phyloP scores from a whole-genome alignment of 1,140 invertebrate species.

The Sitobion miscanthi region DNA sequence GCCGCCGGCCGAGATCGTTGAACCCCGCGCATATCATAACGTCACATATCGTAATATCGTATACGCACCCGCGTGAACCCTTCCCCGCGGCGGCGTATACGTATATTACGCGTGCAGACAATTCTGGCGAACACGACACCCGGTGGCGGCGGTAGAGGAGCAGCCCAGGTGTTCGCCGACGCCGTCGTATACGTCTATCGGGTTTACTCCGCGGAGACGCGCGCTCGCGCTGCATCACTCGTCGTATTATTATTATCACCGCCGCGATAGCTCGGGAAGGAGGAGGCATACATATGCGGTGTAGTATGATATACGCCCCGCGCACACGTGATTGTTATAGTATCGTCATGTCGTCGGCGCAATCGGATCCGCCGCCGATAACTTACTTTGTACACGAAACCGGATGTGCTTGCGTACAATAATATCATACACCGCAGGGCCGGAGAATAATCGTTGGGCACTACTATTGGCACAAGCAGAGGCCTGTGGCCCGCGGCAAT shows the following conservation, averaged over 20 bases:
- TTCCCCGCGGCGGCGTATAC: neutral
- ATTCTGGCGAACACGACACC: slow-evolving; percentile 26
- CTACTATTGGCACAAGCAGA: neutral
- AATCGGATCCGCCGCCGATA: slow-evolving; percentile 3
- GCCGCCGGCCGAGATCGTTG: slow-evolving; percentile 14
- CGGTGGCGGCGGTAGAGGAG: neutral
- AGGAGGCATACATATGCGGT: neutral
- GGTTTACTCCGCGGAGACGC: neutral
- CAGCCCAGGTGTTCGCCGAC: slow-evolving; percentile 6
- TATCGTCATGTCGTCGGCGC: neutral
- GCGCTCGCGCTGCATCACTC: too few relatives aligned
- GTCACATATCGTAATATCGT: neutral
- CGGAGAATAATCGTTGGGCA: neutral
- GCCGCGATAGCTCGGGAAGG: neutral
- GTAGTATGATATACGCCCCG: neutral
- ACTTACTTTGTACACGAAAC: slow-evolving; percentile 8
- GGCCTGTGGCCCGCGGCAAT: neutral
- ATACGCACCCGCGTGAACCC: neutral
- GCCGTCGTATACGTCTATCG: neutral
- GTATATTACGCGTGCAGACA: neutral
- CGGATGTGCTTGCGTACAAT: neutral
- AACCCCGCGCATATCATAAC: neutral
- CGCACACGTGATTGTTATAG: slow-evolving; percentile 8
- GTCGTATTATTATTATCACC: neutral
- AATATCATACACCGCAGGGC: neutral